Base-by-base conservation (phyloP, 1,140 invertebrate genomes). In the Ceratosolen solmsi region DNA sequence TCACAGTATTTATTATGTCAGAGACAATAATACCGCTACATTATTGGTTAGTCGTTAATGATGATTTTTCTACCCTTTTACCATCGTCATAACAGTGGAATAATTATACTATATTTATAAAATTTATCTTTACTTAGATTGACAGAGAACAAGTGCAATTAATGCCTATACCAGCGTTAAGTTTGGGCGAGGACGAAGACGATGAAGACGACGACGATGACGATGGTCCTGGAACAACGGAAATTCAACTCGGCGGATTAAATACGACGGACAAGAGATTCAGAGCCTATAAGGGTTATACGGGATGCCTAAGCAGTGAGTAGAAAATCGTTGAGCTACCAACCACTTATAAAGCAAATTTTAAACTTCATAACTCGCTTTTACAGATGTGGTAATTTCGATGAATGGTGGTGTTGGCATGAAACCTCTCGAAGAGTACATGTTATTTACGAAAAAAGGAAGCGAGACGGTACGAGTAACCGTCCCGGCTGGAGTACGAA, bases 271-370 rank as follows among this genome's bases (percentile, higher is more conserved):
- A 97, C 91, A 94, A 94, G 27, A 92, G 96, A 83, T 95, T 97
- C 87, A 94, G 93, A 71, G 94, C 95, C 58, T 97, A 96, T 85
- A 96, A 95, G 85, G 95, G 95, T 84, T 98, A 97, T 89, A 96
- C 95, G 84, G 96, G 97, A 46, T 98, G 97, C 87, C 91, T 98
- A 73, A 97, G 96, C 83, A 98, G 96, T 98, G 92, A 94, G 94
- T 94, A 82, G 49, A 15, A 15, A 22, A 51, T 71, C n/a, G 41
- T n/a, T n/a, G n/a, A n/a, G n/a, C n/a, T n/a, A n/a, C n/a, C n/a
- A n/a, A n/a, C n/a, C n/a, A n/a, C n/a, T n/a, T 46, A 13, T 13
- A 13, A 8, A 46, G 13, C 41, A 46, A 8, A 46, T 8, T 46
- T 46, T 63, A 30, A 11, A 63, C n/a, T n/a, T n/a, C n/a, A n/a